These are phyloP conservation scores for Spatulosminthurus flaviceps DNA, from an alignment of 2,888 invertebrate species.

Conservation along the genomic window DNA sequence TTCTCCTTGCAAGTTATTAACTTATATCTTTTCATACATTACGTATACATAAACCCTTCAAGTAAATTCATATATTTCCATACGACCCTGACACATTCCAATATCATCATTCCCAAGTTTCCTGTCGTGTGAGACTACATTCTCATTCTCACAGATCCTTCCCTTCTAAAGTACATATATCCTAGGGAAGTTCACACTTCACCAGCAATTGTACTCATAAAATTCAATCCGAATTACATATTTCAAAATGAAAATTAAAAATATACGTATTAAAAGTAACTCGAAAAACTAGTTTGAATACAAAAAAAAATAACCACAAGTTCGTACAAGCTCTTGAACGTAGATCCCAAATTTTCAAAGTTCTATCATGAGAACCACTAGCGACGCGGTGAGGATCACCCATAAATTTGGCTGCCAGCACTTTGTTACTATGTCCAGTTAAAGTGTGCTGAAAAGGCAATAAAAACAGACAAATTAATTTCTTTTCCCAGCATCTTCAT, in stretches of 20 bases:
- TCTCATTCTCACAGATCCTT: neutral
- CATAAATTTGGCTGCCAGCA: conserved; percentile 95
- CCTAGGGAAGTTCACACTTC: neutral
- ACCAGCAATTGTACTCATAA: neutral
- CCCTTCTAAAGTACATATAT: neutral
- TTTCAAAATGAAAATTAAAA: too few relatives aligned
- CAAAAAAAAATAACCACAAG: conserved; percentile 58
- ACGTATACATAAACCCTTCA: too few relatives aligned
- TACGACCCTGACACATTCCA: neutral
- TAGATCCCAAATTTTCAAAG: conserved; percentile 98
- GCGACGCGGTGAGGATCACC: conserved; percentile 92
- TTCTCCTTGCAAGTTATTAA: too few relatives aligned
- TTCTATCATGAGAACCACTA: conserved; percentile 97
- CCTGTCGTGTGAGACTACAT: neutral
- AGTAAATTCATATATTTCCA: too few relatives aligned
- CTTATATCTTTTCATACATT: too few relatives aligned
- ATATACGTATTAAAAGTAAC: too few relatives aligned
- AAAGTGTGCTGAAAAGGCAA: conserved; percentile 80
- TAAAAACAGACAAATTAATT: conserved; percentile 36
- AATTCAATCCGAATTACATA: too few relatives aligned
- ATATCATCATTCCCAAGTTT: neutral
- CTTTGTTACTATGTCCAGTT: conserved; percentile 97
- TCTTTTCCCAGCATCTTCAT: too few relatives aligned
- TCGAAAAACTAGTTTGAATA: too few relatives aligned
- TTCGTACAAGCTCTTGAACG: conserved; percentile 85